Percentiles rank a stretch among this genome's conserved stretches.
Conservation (phyloP, 2,797 vertebrate genomes). For the Eurystomus glaucurus region DNA sequence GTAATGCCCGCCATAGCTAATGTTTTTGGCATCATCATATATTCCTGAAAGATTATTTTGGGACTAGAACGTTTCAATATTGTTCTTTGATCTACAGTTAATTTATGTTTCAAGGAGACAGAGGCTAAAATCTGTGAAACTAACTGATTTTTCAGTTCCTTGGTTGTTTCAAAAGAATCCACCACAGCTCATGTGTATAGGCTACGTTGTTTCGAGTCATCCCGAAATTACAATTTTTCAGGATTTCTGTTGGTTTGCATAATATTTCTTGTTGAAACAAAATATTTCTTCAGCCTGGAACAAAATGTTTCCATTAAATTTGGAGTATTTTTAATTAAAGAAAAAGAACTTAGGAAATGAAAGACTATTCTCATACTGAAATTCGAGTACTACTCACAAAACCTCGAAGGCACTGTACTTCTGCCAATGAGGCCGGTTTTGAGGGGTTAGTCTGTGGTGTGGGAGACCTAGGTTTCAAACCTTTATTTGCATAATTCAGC, state of each 20-base stretch:
- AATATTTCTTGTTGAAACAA: neutral
- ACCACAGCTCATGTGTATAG: neutral
- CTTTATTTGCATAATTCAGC: neutral
- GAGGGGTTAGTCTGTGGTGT: neutral
- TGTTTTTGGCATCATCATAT: conserved; percentile 15
- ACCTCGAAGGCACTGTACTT: neutral
- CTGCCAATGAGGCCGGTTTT: neutral
- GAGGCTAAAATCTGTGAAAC: conserved; percentile 21
- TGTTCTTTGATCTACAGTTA: conserved; percentile 21
- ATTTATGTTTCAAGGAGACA: conserved; percentile 20
- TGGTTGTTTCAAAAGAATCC: neutral
- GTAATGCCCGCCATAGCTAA: conserved; percentile 17
- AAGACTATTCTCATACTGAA: neutral
- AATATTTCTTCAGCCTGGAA: neutral
- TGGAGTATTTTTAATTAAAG: neutral
- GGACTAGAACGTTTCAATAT: conserved; percentile 8
- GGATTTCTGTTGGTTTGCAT: neutral
- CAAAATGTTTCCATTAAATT: neutral
- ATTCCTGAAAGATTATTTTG: conserved; percentile 38
- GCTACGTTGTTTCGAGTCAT: neutral
- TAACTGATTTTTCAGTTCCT: conserved; percentile 4
- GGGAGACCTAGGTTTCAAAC: neutral
- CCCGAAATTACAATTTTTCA: neutral
- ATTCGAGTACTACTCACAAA: neutral
- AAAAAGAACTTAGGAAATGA: neutral